A percentile compares a stretch with the other conserved stretches of the same genome.
These are phyloP conservation scores for Dicrurus megarhynchus DNA, from an alignment of 2,113 vertebrate species.

Conservation along the genomic window DNA sequence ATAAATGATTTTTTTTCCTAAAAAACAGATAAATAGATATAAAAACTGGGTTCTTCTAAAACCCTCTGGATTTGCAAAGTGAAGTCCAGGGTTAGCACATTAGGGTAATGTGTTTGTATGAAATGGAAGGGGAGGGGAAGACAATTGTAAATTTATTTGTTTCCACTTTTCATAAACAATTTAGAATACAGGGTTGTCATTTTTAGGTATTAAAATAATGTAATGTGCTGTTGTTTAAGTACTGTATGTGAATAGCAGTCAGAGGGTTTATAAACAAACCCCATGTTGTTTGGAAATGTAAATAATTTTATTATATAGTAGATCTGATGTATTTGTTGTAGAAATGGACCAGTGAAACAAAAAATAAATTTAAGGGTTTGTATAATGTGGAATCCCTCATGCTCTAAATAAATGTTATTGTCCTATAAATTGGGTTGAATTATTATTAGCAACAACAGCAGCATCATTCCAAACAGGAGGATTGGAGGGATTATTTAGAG, in stretches of 20 bases:
- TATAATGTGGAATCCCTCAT: constrained; percentile 78
- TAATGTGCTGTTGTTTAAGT: constrained; percentile 79
- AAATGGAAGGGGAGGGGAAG: constrained; percentile 29
- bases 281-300: constrained; percentile 74
- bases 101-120: constrained; percentile 60
- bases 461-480: not conserved
- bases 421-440: constrained; percentile 48
- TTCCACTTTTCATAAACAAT: constrained; percentile 75
- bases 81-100: constrained; percentile 68
- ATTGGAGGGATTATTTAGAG: constrained; percentile 1
- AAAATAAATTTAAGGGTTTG: constrained; percentile 74
- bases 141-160: constrained; percentile 63
- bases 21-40: constrained; percentile 54
- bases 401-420: constrained; percentile 82
- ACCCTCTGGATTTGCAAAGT: constrained; percentile 52
- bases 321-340: constrained; percentile 83
- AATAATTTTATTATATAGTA: constrained; percentile 84
- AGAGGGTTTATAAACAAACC: constrained; percentile 67
- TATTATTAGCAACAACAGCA: constrained; percentile 47
- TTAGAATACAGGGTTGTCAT: constrained; percentile 78
- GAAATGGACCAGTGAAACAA: constrained; percentile 82
- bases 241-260: constrained; percentile 82
- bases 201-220: constrained; percentile 75
- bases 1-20: constrained; percentile 63
- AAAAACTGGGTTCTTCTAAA: constrained; percentile 58